A percentile compares a stretch with the other conserved stretches of the same genome.
These are phyloP conservation scores for Caenorhabditis inopinata DNA, from an alignment of 1,140 invertebrate species.

Conservation along the genomic window DNA sequence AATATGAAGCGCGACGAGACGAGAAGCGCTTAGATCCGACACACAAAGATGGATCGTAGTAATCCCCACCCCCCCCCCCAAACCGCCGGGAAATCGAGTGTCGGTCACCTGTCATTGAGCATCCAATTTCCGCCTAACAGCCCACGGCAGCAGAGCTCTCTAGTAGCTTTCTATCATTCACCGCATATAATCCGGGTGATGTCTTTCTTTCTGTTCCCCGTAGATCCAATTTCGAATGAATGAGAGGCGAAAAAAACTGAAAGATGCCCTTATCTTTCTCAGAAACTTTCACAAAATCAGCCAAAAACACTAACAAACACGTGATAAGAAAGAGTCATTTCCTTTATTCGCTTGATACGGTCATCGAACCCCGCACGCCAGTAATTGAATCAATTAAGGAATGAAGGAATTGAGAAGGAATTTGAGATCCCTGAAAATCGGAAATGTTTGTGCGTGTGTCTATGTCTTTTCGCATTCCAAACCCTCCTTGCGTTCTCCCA, in stretches of 20 bases:
- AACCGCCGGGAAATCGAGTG: neutral
- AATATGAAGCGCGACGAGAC: too few relatives aligned
- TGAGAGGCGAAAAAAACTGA: neutral
- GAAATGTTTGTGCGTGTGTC: neutral
- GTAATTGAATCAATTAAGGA: conserved; percentile 27
- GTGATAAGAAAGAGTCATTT: neutral
- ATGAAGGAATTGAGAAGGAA: neutral
- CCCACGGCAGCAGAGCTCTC: too few relatives aligned
- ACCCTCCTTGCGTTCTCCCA: neutral
- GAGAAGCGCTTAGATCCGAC: neutral
- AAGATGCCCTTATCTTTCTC: too few relatives aligned
- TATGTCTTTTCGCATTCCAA: neutral
- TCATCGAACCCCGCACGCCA: conserved; percentile 10
- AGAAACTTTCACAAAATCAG: neutral
- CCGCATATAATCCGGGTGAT: neutral
- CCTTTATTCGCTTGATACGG: neutral
- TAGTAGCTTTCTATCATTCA: conserved; percentile 1
- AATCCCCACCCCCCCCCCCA: too few relatives aligned
- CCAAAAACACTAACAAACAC: neutral
- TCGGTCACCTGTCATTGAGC: neutral
- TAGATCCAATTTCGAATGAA: conserved; percentile 1
- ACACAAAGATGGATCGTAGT: neutral
- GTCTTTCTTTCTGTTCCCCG: neutral
- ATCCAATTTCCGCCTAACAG: neutral
- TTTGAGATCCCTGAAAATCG: conserved; percentile 23